Evolutionary conservation across 2,113 vertebrate species (phyloP).

Genomic region (Sprattus sprattus): DNA sequence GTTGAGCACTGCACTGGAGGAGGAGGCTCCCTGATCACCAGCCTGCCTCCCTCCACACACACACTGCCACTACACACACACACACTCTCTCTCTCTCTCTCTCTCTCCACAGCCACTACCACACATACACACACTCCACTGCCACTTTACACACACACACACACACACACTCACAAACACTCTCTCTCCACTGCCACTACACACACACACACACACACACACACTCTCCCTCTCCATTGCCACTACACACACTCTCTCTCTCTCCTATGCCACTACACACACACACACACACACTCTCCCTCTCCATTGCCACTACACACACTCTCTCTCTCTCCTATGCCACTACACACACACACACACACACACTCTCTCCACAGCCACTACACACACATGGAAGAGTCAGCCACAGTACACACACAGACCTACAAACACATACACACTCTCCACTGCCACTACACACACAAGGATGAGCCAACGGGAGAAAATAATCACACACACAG

Average conservation of each 20-base stretch:
- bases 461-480: not conserved
- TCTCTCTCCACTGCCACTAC: not conserved
- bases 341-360: no score
- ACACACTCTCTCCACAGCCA: not conserved
- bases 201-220: not conserved
- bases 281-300: not conserved
- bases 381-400: not conserved
- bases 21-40: constrained; percentile 64
- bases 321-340: no score
- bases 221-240: not conserved
- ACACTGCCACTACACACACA: not conserved
- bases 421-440: not conserved
- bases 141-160: not conserved
- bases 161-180: not conserved
- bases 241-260: not conserved
- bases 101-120: not conserved
- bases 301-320: not conserved
- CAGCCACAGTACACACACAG: not conserved
- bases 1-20: constrained; percentile 63
- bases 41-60: constrained; percentile 6
- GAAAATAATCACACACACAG: no score
- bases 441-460: not conserved
- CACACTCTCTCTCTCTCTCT: not conserved
- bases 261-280: not conserved
- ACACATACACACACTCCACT: not conserved